Evolutionary conservation across 1,140 invertebrate species (phyloP).

Genomic region (Drosophila paulistorum): DNA sequence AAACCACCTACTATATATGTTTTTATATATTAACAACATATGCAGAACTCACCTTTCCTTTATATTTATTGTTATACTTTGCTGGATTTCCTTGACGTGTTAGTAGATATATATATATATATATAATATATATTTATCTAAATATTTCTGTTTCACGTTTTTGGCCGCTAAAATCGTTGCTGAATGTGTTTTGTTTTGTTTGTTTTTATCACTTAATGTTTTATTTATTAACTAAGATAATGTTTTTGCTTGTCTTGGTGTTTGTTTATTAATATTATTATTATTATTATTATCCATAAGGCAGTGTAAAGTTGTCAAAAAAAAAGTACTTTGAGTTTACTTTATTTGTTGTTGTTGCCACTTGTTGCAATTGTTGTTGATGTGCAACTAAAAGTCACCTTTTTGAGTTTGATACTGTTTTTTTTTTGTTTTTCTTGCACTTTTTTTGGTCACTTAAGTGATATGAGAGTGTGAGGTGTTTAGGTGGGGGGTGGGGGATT

Average conservation of each 20-base stretch:
- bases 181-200: constrained; percentile 38
- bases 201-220: constrained; percentile 26
- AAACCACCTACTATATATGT: too few relatives aligned
- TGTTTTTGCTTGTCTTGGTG: constrained; percentile 39
- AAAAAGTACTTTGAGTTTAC: constrained; percentile 50
- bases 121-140: constrained; percentile 3
- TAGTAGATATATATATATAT: constrained; percentile 20
- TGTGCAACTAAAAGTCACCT: constrained; percentile 40
- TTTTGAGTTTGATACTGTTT: constrained; percentile 20
- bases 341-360: constrained; percentile 45
- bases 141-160: constrained; percentile 35
- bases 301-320: constrained; percentile 75
- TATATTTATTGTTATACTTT: constrained; percentile 36
- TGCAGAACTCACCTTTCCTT: constrained; percentile 49
- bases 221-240: constrained; percentile 43
- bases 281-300: constrained; percentile 63
- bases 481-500: neutral
- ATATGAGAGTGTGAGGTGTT: neutral
- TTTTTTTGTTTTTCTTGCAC: neutral
- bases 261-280: constrained; percentile 29
- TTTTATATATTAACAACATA: too few relatives aligned
- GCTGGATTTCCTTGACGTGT: constrained; percentile 12
- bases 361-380: constrained; percentile 25
- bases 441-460: constrained; percentile 37
- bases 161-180: constrained; percentile 33